Conservation (phyloP, 2,888 invertebrate genomes). For the Neelides folsomi region DNA sequence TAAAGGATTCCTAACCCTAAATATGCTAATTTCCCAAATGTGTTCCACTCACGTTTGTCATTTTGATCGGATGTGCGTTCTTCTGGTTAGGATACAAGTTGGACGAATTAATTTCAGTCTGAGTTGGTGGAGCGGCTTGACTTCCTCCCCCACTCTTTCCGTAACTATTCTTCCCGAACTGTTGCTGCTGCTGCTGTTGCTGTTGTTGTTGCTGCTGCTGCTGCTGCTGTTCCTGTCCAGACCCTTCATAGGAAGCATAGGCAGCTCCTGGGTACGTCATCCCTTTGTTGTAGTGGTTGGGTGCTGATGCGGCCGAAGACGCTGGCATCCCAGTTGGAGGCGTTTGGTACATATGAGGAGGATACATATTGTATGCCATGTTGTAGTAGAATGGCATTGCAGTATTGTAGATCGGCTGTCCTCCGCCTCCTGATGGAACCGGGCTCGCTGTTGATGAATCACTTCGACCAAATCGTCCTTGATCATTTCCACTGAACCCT, state of each 20-base stretch:
- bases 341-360: constrained; percentile 26
- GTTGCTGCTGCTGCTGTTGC: neutral
- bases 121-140: too few relatives aligned
- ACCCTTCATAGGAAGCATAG: constrained; percentile 26
- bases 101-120: too few relatives aligned
- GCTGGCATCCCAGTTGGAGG: constrained; percentile 1
- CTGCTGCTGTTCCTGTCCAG: constrained; percentile 23
- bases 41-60: too few relatives aligned
- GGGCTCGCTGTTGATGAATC: constrained; percentile 33
- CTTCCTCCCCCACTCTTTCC: too few relatives aligned
- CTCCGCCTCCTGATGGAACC: constrained; percentile 33
- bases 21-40: too few relatives aligned
- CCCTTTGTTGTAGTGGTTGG: constrained; percentile 16
- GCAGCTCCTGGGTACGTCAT: constrained; percentile 29
- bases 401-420: constrained; percentile 31
- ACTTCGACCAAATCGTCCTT: constrained; percentile 28
- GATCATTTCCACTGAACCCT: too few relatives aligned
- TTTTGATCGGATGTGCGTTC: too few relatives aligned
- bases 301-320: constrained; percentile 30
- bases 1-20: too few relatives aligned
- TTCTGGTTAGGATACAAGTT: too few relatives aligned
- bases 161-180: too few relatives aligned
- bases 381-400: constrained; percentile 27
- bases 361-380: constrained; percentile 29
- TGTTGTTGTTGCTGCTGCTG: constrained; percentile 18